Percentiles rank a stretch among this genome's conserved stretches.
Conservation (phyloP, 2,888 invertebrate species). For the Synanthedon formicaeformis region DNA sequence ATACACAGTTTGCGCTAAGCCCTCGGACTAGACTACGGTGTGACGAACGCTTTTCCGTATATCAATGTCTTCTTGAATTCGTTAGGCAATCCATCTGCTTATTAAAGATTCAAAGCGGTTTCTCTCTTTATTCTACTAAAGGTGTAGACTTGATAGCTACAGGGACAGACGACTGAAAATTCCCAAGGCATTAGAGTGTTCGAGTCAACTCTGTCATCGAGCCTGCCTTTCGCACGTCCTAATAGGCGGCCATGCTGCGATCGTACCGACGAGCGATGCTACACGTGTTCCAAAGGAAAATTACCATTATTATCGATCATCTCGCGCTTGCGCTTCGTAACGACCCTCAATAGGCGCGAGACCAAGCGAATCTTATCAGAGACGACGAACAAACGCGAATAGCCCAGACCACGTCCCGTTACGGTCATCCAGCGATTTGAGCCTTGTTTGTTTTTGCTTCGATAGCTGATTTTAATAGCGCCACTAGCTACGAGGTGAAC, state of each 20-base stretch:
- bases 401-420: constrained; percentile 30
- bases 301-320: constrained; percentile 72
- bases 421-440: constrained; percentile 34
- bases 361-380: constrained; percentile 46
- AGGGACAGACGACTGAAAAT: constrained; percentile 12
- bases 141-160: constrained; percentile 2
- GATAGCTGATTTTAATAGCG: constrained; percentile 5
- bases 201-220: constrained; percentile 43
- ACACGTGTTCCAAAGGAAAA: constrained; percentile 62
- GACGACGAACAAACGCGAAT: constrained; percentile 16
- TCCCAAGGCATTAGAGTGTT: constrained; percentile 9
- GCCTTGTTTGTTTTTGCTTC: constrained; percentile 38
- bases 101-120: too few species aligned
- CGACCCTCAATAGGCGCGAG: constrained; percentile 60
- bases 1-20: constrained; percentile 36
- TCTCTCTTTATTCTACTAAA: too few species aligned
- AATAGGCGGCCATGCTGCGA: constrained; percentile 39
- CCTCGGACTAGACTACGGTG: neutral
- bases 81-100: too few species aligned
- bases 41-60: neutral
- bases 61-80: neutral
- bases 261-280: constrained; percentile 51
- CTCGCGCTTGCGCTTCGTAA: constrained; percentile 57
- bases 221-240: constrained; percentile 46
- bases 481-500: constrained; percentile 11